phyloP scores from a whole-genome alignment of 2,797 vertebrate species.

The Acropternis orthonyx region DNA sequence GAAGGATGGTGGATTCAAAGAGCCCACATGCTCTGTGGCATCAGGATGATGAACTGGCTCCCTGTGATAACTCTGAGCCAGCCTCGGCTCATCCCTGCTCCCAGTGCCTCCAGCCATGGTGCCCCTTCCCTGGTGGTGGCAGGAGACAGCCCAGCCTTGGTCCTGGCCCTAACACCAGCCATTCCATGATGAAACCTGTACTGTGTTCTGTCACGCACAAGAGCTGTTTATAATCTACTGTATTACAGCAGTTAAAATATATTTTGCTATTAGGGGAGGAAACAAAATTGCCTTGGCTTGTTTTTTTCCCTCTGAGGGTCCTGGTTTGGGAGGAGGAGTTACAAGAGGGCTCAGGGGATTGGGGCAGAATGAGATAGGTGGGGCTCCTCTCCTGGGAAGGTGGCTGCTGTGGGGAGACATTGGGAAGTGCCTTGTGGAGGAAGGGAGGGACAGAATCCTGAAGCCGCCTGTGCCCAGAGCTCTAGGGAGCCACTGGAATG shows the following conservation, averaged over 20 bases:
- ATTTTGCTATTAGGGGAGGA: slow-evolving; percentile 59
- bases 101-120: fast-evolving
- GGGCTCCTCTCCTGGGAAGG: not conserved
- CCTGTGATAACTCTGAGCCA: fast-evolving
- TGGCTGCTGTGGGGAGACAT: no score
- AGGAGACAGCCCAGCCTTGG: not conserved
- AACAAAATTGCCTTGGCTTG: not conserved
- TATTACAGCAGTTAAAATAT: slow-evolving; percentile 59
- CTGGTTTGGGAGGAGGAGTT: not conserved
- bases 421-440: not conserved
- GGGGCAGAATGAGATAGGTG: not conserved
- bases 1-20: fast-evolving
- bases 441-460: not conserved
- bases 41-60: fast-evolving
- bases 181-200: not conserved
- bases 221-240: slow-evolving; percentile 43
- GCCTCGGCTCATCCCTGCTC: fast-evolving
- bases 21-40: fast-evolving
- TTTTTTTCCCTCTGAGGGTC: not conserved
- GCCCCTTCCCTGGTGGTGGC: not conserved
- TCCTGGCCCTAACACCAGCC: not conserved
- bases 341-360: not conserved
- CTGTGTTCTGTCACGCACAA: not conserved
- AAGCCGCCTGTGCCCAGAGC: not conserved
- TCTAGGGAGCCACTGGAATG: not conserved